Base-by-base conservation (phyloP, 2,888 invertebrate genomes). In the Napeogenes inachia region DNA sequence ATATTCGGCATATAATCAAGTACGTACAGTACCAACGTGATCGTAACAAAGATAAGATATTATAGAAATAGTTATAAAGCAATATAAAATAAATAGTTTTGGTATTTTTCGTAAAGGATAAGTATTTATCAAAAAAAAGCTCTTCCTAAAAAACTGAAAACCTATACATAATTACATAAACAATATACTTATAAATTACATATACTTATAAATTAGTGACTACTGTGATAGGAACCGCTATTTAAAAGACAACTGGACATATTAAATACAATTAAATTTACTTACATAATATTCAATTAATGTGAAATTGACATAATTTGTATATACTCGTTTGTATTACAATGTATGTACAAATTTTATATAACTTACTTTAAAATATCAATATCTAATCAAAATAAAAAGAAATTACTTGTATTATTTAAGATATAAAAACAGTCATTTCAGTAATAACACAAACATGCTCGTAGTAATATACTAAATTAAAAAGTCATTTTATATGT, bases 211-310 rank as follows among this genome's bases (percentile, higher is more conserved):
- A 47, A 47, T 47, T 47, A 47, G 47, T 4, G 13, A 5, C 47
- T 47, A 21, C 21, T 47, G 47, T 47, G 13, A 13, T 4, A 47
- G 13, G 21, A 47, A 47, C 21, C 47, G n/a, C 4, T 47, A 47
- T 47, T n/a, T 21, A 47, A 47, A 0, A 13, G 47, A 47, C n/a
- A 47, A 47, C 47, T 47, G 21, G 47, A 21, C 3, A n/a, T 47
- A 47, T n/a, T 47, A 47, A 47, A 47, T 47, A 47, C 47, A 21
- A 47, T 47, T 47, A 47, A 47, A 47, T 21, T 21, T 21, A 21
- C 21, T 21, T 21, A 21, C 21, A 47, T n/a, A 47, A 47, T 47
- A 47, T 47, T 47, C 21, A 47, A 47, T 13, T 47, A 47, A 47
- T 47, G 13, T 47, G 13, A 47, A 47, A n/a, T n/a, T n/a, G 6